These are phyloP conservation scores for Hermaeophaga mercurialis DNA, from an alignment of 2,888 invertebrate species.

Conservation along the genomic window DNA sequence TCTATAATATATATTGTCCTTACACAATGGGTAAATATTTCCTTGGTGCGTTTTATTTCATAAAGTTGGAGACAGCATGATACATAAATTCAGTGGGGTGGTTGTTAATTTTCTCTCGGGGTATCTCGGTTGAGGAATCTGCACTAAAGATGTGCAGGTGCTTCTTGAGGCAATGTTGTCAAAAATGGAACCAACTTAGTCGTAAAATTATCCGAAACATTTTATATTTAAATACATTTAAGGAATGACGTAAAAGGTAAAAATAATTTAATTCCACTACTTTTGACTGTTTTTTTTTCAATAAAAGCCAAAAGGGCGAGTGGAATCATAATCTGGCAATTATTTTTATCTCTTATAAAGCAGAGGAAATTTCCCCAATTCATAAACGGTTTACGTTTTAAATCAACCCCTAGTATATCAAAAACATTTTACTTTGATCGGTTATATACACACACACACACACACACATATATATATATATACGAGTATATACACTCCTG, in stretches of 20 bases:
- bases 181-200: conserved; percentile 4
- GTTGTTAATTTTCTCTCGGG: conserved; percentile 13
- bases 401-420: too few species aligned
- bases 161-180: conserved; percentile 10
- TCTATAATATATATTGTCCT: conserved; percentile 12
- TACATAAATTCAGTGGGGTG: conserved; percentile 4
- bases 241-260: not conserved
- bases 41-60: conserved; percentile 13
- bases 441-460: too few species aligned
- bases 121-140: conserved; percentile 7
- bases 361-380: too few species aligned
- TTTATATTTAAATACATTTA: not conserved
- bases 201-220: not conserved
- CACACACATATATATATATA: too few species aligned
- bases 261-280: too few species aligned
- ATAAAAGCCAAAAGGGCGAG: too few species aligned
- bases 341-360: too few species aligned
- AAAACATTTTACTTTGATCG: too few species aligned
- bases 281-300: too few species aligned
- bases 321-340: too few species aligned
- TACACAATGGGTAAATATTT: conserved; percentile 8
- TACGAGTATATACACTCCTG: too few species aligned
- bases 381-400: too few species aligned
- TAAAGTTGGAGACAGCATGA: conserved; percentile 7
- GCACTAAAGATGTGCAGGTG: conserved; percentile 8